Evolutionary conservation across 1,140 invertebrate species (phyloP).

Genomic region (Wasmannia auropunctata): DNA sequence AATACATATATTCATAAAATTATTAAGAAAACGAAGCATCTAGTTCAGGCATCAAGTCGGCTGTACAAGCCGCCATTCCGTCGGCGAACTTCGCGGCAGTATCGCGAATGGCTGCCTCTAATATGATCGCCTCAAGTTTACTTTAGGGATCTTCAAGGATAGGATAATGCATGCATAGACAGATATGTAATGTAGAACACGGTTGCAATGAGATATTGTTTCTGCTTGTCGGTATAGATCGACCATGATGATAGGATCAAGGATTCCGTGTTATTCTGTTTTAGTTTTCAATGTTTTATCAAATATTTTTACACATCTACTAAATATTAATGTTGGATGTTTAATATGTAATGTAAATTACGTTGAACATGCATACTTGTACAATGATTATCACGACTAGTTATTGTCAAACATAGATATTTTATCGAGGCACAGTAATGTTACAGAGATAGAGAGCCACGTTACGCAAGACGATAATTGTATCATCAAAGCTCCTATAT

Average conservation of each 20-base stretch:
- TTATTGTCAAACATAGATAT: neutral
- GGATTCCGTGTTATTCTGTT: neutral
- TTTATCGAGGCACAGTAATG: neutral
- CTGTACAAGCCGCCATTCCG: conserved; percentile 48
- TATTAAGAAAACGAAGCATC: neutral
- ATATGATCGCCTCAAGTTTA: conserved; percentile 1
- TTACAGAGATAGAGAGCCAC: neutral
- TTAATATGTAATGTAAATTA: conserved; percentile 13
- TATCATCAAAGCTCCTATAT: neutral
- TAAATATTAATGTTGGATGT: neutral
- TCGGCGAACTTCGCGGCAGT: conserved; percentile 1
- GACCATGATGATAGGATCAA: neutral
- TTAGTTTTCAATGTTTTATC: neutral
- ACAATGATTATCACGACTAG: neutral
- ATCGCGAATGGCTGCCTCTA: conserved; percentile 44
- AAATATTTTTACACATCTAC: neutral
- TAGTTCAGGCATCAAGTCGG: neutral
- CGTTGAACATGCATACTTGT: neutral
- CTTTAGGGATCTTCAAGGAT: conserved; percentile 1
- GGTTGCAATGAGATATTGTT: neutral
- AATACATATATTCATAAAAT: neutral
- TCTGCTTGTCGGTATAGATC: neutral
- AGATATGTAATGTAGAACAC: conserved; percentile 8
- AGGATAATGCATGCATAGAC: neutral
- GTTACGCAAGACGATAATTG: neutral